These are phyloP conservation scores for Champsocephalus gunnari DNA, from an alignment of 2,797 vertebrate species.

Conservation along the genomic window DNA sequence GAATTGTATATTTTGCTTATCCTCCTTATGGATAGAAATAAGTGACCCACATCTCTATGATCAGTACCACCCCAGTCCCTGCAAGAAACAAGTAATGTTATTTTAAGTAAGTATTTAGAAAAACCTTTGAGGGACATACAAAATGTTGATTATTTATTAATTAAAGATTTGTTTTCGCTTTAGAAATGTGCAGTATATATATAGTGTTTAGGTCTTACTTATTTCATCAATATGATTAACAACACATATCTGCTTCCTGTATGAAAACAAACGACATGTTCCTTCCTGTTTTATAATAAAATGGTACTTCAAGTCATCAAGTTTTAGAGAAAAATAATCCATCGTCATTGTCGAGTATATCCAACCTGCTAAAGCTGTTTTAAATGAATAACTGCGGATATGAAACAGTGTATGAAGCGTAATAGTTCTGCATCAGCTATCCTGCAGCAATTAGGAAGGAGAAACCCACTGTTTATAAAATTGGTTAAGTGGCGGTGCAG, in stretches of 20 bases:
- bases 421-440: conserved; percentile 31
- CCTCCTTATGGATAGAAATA: conserved; percentile 1
- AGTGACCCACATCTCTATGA: conserved; percentile 31
- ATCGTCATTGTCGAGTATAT: conserved; percentile 6
- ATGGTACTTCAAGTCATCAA: background rate
- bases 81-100: background rate
- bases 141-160: background rate
- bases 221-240: background rate
- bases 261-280: no score
- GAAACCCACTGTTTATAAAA: conserved; percentile 49
- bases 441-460: conserved; percentile 54
- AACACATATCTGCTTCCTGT: no score
- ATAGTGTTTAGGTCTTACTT: background rate
- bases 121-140: background rate
- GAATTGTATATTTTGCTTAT: conserved; percentile 16
- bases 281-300: background rate
- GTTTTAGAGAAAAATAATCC: background rate
- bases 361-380: conserved; percentile 6
- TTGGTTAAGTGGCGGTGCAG: conserved; percentile 48
- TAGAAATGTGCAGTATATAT: background rate
- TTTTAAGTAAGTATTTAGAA: background rate
- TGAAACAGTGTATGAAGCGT: conserved; percentile 12
- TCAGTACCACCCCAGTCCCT: conserved; percentile 2
- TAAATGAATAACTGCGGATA: background rate
- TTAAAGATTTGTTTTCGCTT: background rate